Evolutionary conservation across 2,113 vertebrate species (phyloP).

Genomic region (Nothobranchius kuhntae): DNA sequence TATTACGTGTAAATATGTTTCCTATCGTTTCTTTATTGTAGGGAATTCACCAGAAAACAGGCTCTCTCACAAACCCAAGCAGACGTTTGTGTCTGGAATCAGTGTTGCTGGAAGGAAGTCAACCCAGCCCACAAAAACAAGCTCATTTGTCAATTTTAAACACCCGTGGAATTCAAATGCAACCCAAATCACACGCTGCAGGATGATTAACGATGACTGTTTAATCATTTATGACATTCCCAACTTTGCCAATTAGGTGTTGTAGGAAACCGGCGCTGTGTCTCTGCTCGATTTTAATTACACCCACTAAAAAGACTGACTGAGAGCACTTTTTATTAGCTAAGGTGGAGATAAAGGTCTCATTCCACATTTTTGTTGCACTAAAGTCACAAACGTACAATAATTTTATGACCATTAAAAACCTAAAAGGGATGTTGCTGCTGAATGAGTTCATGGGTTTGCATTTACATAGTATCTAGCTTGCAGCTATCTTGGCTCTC

Average conservation of each 20-base stretch:
- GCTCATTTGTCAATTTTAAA: conserved; percentile 34
- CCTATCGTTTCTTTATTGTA: neutral
- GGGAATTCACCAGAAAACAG: neutral
- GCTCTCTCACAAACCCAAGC: neutral
- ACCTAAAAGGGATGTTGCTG: too few relatives aligned
- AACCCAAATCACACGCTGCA: conserved; percentile 24
- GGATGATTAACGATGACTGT: conserved; percentile 29
- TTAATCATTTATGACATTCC: conserved; percentile 41
- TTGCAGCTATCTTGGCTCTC: too few relatives aligned
- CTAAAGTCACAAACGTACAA: neutral
- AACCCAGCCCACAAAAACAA: conserved; percentile 41
- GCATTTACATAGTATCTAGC: too few relatives aligned
- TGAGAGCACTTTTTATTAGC: neutral
- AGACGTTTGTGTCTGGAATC: conserved; percentile 29
- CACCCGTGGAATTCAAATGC: conserved; percentile 17
- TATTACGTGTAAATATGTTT: conserved; percentile 1
- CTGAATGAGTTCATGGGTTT: too few relatives aligned
- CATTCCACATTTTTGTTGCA: conserved; percentile 6
- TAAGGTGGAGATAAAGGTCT: conserved; percentile 25
- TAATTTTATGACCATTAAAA: too few relatives aligned
- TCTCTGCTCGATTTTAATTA: conserved; percentile 31
- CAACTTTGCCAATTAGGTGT: conserved; percentile 46
- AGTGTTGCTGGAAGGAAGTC: conserved; percentile 32
- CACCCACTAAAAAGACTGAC: neutral
- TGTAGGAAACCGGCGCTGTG: conserved; percentile 19